Evolutionary conservation across 2,888 invertebrate genomes (phyloP), one percentile per base, ranked within the genome.

Genomic region (Yponomeuta evonymella): DNA sequence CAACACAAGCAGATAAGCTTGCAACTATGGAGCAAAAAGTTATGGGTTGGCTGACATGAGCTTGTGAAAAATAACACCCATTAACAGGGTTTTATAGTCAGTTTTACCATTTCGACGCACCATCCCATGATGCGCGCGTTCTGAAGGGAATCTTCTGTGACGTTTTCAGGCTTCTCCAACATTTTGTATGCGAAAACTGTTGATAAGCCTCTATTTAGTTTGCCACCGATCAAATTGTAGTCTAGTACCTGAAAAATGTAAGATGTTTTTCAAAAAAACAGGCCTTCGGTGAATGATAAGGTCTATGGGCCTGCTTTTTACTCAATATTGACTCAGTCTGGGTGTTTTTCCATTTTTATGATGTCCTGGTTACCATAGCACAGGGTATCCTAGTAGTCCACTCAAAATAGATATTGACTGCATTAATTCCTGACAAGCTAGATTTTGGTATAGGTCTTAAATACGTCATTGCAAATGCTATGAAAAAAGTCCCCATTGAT

Each of bases 141-240:
- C 75, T 94, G 93, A 63, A 97, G 83, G 76, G 96, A 95, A 70
- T 96, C 96, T 0, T 95, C 94, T 0, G 95, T 96, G 0, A 95
- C 84, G 72, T 94, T 90, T 70, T 94, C 89, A 0, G 94, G 92
- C 67, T 93, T 88, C 75, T 94, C 94, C 67, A 97, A 84, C 83
- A 94, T 93, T 79, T 95, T 95, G 80, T 95, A 97, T 0, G 96
- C 94, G 63, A 94, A 88, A 2, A 96, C 94, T 6, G 95, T 93
- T 0, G 95, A 91, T 15, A 97, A 82, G 0, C 95, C 96, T 74
- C 97, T 93, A 74, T 94, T 95, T 82, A 95, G 96, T 86, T 98
- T 98, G 0, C 98, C 98, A 75, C 95, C 94, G 0, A 96, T 95
- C 6, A 98, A 96, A 88, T 98, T 98, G 85, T 98, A 97, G 79